Conservation (phyloP, 1,140 invertebrate species). For the Chironomus striatipennis region DNA sequence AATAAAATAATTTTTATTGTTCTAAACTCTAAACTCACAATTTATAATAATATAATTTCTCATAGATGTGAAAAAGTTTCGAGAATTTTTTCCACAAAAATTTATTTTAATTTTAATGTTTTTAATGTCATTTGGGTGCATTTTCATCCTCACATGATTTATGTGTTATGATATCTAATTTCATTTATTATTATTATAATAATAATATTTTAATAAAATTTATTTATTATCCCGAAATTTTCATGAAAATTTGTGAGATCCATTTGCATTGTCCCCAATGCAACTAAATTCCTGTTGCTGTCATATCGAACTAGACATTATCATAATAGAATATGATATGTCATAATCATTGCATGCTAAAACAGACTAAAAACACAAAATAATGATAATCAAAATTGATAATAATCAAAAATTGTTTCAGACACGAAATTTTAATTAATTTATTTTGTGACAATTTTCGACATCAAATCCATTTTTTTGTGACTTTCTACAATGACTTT, state of each 20-base stretch:
- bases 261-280: too few species aligned
- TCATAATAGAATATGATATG: background rate
- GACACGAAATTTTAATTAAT: background rate
- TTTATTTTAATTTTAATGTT: background rate
- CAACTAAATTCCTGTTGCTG: background rate
- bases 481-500: too few species aligned
- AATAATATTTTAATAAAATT: too few species aligned
- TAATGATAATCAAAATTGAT: too few species aligned
- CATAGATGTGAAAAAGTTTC: too few species aligned
- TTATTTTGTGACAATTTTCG: background rate
- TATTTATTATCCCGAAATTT: too few species aligned
- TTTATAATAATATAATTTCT: background rate
- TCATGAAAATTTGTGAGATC: too few species aligned
- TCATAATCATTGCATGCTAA: background rate
- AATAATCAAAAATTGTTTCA: too few species aligned
- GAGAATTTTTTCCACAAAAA: too few species aligned
- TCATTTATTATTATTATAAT: background rate
- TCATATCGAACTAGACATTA: background rate
- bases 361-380: too few species aligned
- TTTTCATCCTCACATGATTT: background rate
- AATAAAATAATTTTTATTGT: too few species aligned
- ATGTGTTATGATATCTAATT: constrained; percentile 14
- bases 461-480: too few species aligned
- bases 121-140: background rate
- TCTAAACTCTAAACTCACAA: background rate